Conservation (phyloP, 2,888 invertebrate genomes). For the Macaria liturata region DNA sequence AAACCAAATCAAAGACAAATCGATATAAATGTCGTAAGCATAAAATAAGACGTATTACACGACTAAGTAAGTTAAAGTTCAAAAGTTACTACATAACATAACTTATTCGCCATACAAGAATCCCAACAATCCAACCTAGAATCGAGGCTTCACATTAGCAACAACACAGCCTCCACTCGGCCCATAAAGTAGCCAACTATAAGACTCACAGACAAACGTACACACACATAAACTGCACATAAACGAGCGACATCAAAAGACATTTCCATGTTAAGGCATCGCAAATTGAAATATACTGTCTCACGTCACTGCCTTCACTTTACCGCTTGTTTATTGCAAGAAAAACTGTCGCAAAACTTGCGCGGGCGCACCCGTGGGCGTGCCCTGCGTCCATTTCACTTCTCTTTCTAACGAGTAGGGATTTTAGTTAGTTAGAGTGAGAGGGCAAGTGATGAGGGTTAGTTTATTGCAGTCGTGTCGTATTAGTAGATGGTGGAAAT, state of each 20-base stretch:
- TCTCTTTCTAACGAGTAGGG: constrained; percentile 42
- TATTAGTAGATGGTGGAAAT: constrained; percentile 29
- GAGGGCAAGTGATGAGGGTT: constrained; percentile 57
- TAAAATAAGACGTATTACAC: too few relatives aligned
- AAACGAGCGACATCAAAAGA: constrained; percentile 26
- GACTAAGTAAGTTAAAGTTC: too few relatives aligned
- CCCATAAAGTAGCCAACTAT: constrained; percentile 17
- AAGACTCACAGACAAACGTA: constrained; percentile 19
- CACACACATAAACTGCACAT: constrained; percentile 17
- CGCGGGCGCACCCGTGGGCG: constrained; percentile 61
- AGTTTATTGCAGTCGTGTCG: constrained; percentile 52
- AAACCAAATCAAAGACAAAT: too few relatives aligned
- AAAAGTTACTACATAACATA: not conserved
- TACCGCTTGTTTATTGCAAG: constrained; percentile 55
- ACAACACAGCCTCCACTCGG: constrained; percentile 1
- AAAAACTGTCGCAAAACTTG: constrained; percentile 61
- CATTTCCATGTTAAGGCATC: constrained; percentile 35
- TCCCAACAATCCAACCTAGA: not conserved
- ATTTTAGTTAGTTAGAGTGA: constrained; percentile 11
- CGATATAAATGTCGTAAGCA: too few relatives aligned
- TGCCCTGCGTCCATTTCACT: constrained; percentile 48
- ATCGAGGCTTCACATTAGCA: constrained; percentile 1
- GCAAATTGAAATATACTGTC: constrained; percentile 49
- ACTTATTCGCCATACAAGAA: not conserved
- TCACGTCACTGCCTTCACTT: constrained; percentile 48